phyloP scores from a whole-genome alignment of 1,140 invertebrate species.

The Stegodyphus mimosarum region DNA sequence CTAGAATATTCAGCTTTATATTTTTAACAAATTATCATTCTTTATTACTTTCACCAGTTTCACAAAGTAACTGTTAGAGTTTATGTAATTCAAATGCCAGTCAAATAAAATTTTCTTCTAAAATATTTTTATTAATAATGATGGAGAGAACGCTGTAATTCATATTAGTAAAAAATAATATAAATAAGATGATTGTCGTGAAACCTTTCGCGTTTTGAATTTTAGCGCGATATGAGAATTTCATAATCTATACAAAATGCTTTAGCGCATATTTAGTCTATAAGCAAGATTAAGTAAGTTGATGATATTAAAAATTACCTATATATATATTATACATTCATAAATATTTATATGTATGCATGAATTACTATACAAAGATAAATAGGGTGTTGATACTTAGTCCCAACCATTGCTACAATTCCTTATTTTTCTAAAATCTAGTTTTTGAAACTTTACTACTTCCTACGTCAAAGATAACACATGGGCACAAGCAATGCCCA shows the following conservation, averaged over 20 bases:
- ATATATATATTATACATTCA: constrained; percentile 31
- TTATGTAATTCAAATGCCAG: too few relatives aligned
- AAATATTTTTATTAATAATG: too few relatives aligned
- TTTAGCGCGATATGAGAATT: background rate
- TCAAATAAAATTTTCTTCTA: too few relatives aligned
- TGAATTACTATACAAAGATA: constrained; percentile 16
- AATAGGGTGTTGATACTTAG: constrained; percentile 32
- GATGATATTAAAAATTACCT: constrained; percentile 45
- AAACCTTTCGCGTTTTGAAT: background rate
- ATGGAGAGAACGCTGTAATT: too few relatives aligned
- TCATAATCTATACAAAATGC: constrained; percentile 21
- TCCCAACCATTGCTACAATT: constrained; percentile 53
- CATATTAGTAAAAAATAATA: too few relatives aligned
- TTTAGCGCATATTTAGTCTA: constrained; percentile 16
- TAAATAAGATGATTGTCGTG: constrained; percentile 25
- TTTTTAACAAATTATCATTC: too few relatives aligned
- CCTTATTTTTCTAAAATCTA: constrained; percentile 26
- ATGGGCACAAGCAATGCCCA: constrained; percentile 17
- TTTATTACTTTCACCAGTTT: too few relatives aligned
- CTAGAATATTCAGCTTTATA: too few relatives aligned
- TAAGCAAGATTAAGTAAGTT: constrained; percentile 11
- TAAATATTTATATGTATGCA: constrained; percentile 29
- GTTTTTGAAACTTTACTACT: constrained; percentile 14
- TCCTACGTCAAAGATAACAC: constrained; percentile 24
- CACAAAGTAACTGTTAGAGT: too few relatives aligned